phyloP scores from a whole-genome alignment of 2,797 vertebrate species.

The Gadopsis bispinosus region DNA sequence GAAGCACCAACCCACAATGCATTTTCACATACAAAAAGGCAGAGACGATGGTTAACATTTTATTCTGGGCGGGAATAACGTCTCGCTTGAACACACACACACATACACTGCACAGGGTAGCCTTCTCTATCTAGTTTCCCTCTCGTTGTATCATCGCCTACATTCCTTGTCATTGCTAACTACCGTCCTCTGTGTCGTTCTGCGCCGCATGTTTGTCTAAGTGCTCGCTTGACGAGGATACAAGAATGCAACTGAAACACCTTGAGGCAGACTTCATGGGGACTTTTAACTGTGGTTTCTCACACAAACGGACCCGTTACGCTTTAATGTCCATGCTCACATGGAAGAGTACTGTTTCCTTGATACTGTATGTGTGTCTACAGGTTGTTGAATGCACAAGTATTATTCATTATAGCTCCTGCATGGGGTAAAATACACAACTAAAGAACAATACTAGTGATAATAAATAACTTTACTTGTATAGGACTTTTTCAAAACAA shows the following conservation, averaged over 20 bases:
- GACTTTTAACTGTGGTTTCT: constrained; percentile 39
- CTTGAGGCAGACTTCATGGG: constrained; percentile 18
- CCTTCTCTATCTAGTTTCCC: neutral
- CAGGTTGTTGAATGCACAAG: neutral
- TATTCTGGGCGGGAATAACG: neutral
- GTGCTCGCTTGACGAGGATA: constrained; percentile 15
- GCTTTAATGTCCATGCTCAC: neutral
- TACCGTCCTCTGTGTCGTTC: constrained; percentile 10
- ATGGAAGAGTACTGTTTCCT: constrained; percentile 5
- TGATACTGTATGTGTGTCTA: neutral
- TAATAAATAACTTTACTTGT: neutral
- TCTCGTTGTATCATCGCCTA: neutral
- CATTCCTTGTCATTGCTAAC: neutral
- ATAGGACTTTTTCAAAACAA: neutral
- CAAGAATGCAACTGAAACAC: constrained; percentile 50
- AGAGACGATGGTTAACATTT: neutral
- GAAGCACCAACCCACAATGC: neutral
- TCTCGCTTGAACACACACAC: neutral
- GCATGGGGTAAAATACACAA: neutral
- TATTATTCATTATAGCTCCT: neutral
- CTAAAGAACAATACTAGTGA: neutral
- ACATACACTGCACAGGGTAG: too few species aligned
- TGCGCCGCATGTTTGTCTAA: constrained; percentile 28
- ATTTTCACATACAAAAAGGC: constrained; percentile 6
- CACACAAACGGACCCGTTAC: constrained; percentile 14